Evolutionary conservation across 2,888 invertebrate species (phyloP).

Genomic region (Tenthredo notha): DNA sequence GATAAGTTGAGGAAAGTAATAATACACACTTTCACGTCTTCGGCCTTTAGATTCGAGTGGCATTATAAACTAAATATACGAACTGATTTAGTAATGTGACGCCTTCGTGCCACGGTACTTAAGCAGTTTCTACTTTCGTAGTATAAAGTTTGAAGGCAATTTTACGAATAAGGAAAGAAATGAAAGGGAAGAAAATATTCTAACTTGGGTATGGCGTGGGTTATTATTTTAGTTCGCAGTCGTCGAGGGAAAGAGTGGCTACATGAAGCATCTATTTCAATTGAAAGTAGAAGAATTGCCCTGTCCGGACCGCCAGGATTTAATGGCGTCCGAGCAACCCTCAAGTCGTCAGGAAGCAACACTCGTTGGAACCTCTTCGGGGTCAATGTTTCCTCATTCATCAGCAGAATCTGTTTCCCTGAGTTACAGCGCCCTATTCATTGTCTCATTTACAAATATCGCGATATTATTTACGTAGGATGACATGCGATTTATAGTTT

Average conservation of each 20-base stretch:
- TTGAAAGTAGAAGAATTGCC: conserved; percentile 73
- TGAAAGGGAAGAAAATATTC: not conserved
- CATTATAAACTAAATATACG: not conserved
- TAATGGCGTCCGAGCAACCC: conserved; percentile 76
- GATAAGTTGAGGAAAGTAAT: conserved; percentile 8
- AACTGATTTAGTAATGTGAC: conserved; percentile 25
- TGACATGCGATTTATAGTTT: not conserved
- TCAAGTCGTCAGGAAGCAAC: conserved; percentile 72
- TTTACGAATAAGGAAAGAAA: not conserved
- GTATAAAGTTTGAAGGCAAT: not conserved
- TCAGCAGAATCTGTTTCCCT: conserved; percentile 61
- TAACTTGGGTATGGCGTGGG: not conserved
- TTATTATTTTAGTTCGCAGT: conserved; percentile 63
- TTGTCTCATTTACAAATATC: conserved; percentile 59
- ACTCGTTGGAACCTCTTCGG: conserved; percentile 66
- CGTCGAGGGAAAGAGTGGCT: conserved; percentile 70
- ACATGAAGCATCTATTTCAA: conserved; percentile 71
- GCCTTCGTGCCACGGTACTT: not conserved
- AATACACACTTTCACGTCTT: conserved; percentile 4
- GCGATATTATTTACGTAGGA: conserved; percentile 71
- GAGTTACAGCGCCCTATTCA: conserved; percentile 61
- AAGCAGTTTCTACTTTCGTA: not conserved
- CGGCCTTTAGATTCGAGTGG: not conserved
- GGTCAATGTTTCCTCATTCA: conserved; percentile 69
- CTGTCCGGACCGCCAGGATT: conserved; percentile 74